Evolutionary conservation across 2,797 vertebrate species (phyloP), one percentile per base, ranked within the genome.

Genomic region (Cyprinodon diabolis): DNA sequence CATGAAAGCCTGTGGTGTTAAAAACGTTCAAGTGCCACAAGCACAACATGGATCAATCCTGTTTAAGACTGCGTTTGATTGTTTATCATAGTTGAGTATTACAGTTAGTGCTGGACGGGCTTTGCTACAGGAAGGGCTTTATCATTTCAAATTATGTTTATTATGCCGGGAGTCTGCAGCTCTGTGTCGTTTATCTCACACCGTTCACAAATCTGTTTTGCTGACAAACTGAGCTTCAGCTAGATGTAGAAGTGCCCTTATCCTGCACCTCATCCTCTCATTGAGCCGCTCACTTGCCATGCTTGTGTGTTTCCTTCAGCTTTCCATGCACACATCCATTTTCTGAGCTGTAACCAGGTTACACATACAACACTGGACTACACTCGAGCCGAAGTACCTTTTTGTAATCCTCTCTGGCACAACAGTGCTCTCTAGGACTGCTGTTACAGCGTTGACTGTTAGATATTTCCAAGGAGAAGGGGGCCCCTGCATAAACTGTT

Each of bases 181-280:
- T 49, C 60, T 15, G 47, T 74, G 54, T 69, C 52, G 11, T 52
- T 51, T 3, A 19, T 72, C 66, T 83, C 76, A 35, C 72, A 45
- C 72, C 2, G 52, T 87, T 75, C 60, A 78, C 35, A 30, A 75
- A 77, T 82, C 69, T 71, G 79, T 81, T 86, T 66, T 62, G 81
- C 79, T 84, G 80, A 79, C 72, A 65, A 85, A 84, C 74, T 76
- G 84, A 92, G 85, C 84, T 88, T 86, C 81, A 82, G 82, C 82
- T 90, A 90, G 93, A 91, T 89, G 90, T 94, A 95, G 93, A 95
- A 95, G 94, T 94, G 94, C 91, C 92, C 93, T 95, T 95, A 94
- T 88, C 86, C 90, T 84, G 88, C 92, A 88, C 90, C 91, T 94
- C 91, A 73, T 83, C 55, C 77, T 85, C 79, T 79, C 68, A 57